A percentile compares a stretch with the other conserved stretches of the same genome.
Evolutionary conservation across 2,888 invertebrate genomes (phyloP).

Genomic region (Papilio protenor): DNA sequence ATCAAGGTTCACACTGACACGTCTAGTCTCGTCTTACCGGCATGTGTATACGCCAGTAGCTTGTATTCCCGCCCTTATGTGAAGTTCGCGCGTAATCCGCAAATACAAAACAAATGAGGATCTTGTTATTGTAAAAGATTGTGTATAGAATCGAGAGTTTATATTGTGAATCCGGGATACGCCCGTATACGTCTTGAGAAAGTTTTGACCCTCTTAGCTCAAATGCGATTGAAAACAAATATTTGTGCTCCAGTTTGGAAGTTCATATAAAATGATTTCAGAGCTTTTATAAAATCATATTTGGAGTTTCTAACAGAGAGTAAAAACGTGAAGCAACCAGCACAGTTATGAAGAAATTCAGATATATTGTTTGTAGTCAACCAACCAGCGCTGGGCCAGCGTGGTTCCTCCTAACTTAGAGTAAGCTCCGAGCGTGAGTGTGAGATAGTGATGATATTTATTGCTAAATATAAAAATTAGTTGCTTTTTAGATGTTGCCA

Average conservation of each 20-base stretch:
- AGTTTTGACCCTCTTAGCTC: constrained; percentile 5
- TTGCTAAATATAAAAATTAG: too few species aligned
- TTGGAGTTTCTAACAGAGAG: not conserved
- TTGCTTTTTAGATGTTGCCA: too few species aligned
- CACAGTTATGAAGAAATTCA: too few species aligned
- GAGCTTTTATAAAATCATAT: not conserved
- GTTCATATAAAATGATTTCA: not conserved
- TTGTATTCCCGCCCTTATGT: not conserved
- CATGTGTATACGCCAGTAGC: too few species aligned
- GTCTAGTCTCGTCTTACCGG: too few species aligned
- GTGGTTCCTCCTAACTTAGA: too few species aligned
- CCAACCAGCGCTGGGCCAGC: too few species aligned
- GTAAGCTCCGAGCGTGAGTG: too few species aligned
- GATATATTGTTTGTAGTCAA: too few species aligned
- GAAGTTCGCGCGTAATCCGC: not conserved
- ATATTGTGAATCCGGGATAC: not conserved
- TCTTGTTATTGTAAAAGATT: constrained; percentile 12
- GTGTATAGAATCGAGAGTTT: not conserved
- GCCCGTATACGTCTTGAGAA: constrained; percentile 4
- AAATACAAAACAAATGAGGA: constrained; percentile 11
- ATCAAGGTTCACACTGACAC: too few species aligned
- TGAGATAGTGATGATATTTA: too few species aligned
- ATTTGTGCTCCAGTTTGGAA: constrained; percentile 6
- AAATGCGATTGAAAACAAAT: constrained; percentile 32
- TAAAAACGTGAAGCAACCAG: too few species aligned